Percentiles rank a stretch among this genome's conserved stretches.
phyloP scores from a whole-genome alignment of 2,113 vertebrate genomes.

The Hemicordylus capensis region DNA sequence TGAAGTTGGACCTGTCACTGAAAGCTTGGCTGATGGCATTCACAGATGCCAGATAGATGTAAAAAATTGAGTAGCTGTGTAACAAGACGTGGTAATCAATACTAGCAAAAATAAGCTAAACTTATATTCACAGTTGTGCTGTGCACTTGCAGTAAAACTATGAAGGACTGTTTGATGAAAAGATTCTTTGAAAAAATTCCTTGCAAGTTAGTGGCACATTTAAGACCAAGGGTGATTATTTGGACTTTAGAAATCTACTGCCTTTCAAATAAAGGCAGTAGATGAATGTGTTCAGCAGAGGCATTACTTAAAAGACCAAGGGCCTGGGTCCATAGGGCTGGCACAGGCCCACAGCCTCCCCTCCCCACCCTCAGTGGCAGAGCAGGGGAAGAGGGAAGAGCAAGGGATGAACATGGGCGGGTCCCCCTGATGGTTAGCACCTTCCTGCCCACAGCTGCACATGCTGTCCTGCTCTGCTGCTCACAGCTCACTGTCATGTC shows the following conservation, averaged over 20 bases:
- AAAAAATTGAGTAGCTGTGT: neutral
- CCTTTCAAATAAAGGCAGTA: too few species aligned
- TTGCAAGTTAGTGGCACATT: neutral
- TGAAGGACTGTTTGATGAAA: neutral
- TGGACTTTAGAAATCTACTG: neutral
- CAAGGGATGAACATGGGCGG: too few species aligned
- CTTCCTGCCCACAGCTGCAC: too few species aligned
- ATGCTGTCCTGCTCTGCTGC: too few species aligned
- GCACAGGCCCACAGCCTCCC: too few species aligned
- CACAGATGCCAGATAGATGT: neutral
- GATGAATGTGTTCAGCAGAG: too few species aligned
- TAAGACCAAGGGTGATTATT: neutral
- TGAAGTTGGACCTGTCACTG: neutral
- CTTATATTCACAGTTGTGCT: neutral
- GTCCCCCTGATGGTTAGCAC: too few species aligned
- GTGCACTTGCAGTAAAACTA: neutral
- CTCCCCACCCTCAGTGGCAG: too few species aligned
- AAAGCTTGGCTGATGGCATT: neutral
- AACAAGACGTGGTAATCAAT: neutral
- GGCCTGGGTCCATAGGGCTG: too few species aligned
- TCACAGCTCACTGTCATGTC: too few species aligned
- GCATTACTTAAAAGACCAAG: too few species aligned
- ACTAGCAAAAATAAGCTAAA: neutral
- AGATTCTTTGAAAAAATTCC: neutral
- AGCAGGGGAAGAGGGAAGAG: too few species aligned